Conservation (phyloP, 2,113 vertebrate genomes). For the Neogobius melanostomus region DNA sequence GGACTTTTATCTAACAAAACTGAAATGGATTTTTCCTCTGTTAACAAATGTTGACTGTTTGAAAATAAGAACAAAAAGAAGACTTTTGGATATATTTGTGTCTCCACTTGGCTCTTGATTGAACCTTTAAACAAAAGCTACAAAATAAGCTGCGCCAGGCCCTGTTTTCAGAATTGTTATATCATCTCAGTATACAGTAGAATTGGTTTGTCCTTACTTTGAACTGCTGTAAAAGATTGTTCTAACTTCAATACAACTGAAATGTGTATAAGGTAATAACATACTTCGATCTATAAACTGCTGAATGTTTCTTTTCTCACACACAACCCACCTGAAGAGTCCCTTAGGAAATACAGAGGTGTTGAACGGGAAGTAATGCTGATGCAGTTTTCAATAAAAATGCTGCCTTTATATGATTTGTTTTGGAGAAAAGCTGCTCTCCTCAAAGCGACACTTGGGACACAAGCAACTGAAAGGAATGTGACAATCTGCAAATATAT, state of each 20-base stretch:
- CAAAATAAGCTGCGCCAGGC: conserved; percentile 7
- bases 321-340: background rate
- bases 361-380: conserved; percentile 10
- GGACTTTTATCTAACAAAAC: conserved; percentile 20
- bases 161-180: conserved; percentile 11
- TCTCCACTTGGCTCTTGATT: background rate
- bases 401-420: background rate
- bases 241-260: too few relatives aligned
- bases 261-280: too few relatives aligned
- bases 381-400: conserved; percentile 6
- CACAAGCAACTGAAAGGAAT: background rate
- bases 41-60: conserved; percentile 22
- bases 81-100: conserved; percentile 3
- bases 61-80: conserved; percentile 3
- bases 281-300: conserved; percentile 1
- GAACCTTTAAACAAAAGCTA: background rate
- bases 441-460: background rate
- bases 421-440: background rate
- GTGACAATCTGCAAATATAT: background rate
- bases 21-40: conserved; percentile 20
- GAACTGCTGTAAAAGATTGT: background rate
- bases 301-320: conserved; percentile 6
- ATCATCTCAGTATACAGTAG: background rate
- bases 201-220: background rate
- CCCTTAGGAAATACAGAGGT: conserved; percentile 6